Evolutionary conservation across 2,113 vertebrate genomes (phyloP).

Genomic region (Nesoenas mayeri): DNA sequence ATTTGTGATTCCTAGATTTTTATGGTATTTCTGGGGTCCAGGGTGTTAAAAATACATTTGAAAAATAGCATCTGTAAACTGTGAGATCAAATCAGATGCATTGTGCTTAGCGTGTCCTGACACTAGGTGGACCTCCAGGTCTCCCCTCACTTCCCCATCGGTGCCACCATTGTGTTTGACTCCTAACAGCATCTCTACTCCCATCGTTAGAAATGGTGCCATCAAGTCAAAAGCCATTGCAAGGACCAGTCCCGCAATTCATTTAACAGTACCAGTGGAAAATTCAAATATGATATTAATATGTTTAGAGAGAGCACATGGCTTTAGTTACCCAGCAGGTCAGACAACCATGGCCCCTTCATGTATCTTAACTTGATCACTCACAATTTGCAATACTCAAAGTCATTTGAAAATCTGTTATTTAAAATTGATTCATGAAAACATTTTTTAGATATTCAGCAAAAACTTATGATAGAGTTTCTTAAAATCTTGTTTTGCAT

Average conservation of each 20-base stretch:
- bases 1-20: background rate
- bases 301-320: background rate
- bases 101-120: background rate
- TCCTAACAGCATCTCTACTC: background rate
- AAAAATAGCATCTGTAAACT: fast-evolving
- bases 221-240: background rate
- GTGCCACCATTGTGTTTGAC: background rate
- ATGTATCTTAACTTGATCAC: background rate
- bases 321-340: background rate
- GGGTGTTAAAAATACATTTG: background rate
- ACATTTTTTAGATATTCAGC: background rate
- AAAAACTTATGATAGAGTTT: background rate
- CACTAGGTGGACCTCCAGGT: background rate
- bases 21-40: fast-evolving
- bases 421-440: background rate
- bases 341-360: background rate
- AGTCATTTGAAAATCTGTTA: background rate
- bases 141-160: background rate
- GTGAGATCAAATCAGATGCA: background rate
- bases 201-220: background rate
- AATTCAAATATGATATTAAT: background rate
- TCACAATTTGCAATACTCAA: background rate
- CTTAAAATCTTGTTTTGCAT: background rate
- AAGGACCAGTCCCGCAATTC: background rate
- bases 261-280: background rate